Base-by-base conservation (phyloP, 2,797 vertebrate genomes). In the Peromyscus melanophrys region DNA sequence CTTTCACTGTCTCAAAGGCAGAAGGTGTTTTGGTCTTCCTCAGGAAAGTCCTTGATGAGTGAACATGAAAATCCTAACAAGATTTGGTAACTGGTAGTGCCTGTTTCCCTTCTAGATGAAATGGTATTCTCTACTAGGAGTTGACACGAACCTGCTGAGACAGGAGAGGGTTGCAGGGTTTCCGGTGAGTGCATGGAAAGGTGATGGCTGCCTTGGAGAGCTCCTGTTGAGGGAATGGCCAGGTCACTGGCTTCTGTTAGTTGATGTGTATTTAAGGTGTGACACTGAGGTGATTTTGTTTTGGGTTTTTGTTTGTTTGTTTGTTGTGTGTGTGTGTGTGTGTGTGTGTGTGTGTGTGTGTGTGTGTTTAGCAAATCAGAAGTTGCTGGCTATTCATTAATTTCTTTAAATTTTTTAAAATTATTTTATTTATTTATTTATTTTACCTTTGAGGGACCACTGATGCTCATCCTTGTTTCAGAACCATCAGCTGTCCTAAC, bases 51-150 rank as follows among this genome's bases (percentile, higher is more conserved):
- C 86, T 57, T 81, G 55, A 37, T 57, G 78, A 52, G 40, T 25
- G 61, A 85, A 17, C 63, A 19, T 49, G 43, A 7, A 67, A 67
- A 52, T 69, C n/a, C 13, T 88, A 88, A 63, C 55, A 75, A 73
- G 59, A 77, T 91, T 95, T 61, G 57, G 65, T 94, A 78, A 69
- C 67, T 89, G n/a, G 23, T 78, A 73, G 86, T 89, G 31, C 83
- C 29, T 65, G 27, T 76, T 59, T 43, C 55, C 19, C 10, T 37
- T 90, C 59, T 88, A 76, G 78, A 29, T 76, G 67, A 81, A 86
- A 46, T 71, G n/a, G 2, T 71, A 7, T n/a, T 61, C 55, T 93
- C 89, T 82, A 37, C 73, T 81, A 43, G 27, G 10, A 85, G 46
- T 75, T 93, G 55, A 84, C 73, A 43, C 73, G 77, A 80, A 69